phyloP scores from a whole-genome alignment of 2,113 vertebrate genomes.

The Prietella phreatophila region DNA sequence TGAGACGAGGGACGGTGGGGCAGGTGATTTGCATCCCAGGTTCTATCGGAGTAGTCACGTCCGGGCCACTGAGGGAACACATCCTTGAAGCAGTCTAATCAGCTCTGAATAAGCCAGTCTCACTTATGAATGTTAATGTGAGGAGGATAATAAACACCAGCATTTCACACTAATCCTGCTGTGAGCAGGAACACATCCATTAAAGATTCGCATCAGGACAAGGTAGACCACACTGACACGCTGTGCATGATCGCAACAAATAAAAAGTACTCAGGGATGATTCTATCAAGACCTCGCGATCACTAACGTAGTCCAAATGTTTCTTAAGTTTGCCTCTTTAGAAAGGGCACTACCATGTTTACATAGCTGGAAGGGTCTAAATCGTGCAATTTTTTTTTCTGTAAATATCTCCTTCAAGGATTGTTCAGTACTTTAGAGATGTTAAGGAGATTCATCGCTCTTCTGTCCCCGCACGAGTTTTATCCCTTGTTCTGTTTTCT shows the following conservation, averaged over 20 bases:
- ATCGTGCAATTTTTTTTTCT: not conserved
- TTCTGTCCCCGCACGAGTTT: not conserved
- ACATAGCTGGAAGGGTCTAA: not conserved
- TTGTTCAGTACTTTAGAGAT: too few species aligned
- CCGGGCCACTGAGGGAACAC: slow-evolving; percentile 58
- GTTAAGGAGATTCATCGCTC: not conserved
- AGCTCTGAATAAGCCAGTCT: slow-evolving; percentile 56
- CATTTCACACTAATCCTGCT: slow-evolving; percentile 21
- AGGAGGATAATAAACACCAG: slow-evolving; percentile 47
- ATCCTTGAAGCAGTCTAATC: slow-evolving; percentile 74
- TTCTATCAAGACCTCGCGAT: not conserved
- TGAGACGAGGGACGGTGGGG: slow-evolving; percentile 3
- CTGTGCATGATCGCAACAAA: not conserved
- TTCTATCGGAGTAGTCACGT: not conserved
- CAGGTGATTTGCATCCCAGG: slow-evolving; percentile 1
- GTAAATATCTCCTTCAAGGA: too few species aligned
- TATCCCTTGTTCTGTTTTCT: not conserved
- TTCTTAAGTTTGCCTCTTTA: not conserved
- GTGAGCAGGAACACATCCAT: not conserved
- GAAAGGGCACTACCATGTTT: not conserved
- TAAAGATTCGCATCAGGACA: slow-evolving; percentile 18
- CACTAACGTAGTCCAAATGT: not conserved
- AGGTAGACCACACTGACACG: not conserved
- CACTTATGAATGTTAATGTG: slow-evolving; percentile 68
- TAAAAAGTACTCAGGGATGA: not conserved